Conservation (phyloP, 2,113 vertebrate genomes). For the Melanerpes formicivorus region DNA sequence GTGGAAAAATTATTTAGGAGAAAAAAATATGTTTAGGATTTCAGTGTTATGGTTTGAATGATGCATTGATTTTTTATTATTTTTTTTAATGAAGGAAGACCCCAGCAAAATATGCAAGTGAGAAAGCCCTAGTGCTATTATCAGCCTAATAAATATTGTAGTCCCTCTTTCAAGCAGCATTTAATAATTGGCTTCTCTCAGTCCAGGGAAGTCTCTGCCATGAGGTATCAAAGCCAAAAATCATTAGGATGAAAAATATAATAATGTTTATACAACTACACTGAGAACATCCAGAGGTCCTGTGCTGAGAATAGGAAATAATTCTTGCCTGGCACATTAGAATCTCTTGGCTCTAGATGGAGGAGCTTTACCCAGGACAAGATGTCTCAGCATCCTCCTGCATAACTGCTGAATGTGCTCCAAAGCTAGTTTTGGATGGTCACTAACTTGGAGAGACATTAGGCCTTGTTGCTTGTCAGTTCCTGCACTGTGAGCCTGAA, state of each 20-base stretch:
- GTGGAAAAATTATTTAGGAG: background rate
- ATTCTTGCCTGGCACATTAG: background rate
- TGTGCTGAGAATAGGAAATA: background rate
- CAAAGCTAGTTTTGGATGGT: background rate
- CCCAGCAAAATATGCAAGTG: background rate
- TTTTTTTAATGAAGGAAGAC: background rate
- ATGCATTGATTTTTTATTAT: background rate
- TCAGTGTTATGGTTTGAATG: background rate
- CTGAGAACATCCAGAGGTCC: conserved; percentile 36
- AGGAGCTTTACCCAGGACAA: background rate
- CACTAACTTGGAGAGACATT: background rate
- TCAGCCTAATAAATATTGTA: background rate
- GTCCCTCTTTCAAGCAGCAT: background rate
- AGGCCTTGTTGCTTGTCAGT: rapidly evolving
- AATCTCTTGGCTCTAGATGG: background rate
- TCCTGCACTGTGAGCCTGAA: background rate
- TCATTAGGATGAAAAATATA: conserved; percentile 38
- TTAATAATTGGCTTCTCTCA: conserved; percentile 3
- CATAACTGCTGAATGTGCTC: background rate
- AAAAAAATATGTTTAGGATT: background rate
- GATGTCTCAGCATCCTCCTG: background rate
- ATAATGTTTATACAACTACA: conserved; percentile 13
- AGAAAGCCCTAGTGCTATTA: background rate
- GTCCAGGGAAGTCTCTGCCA: background rate
- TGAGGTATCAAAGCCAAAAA: conserved; percentile 7